Evolutionary conservation across 2,888 invertebrate species (phyloP).

Genomic region (Caenorhabditis plicata): DNA sequence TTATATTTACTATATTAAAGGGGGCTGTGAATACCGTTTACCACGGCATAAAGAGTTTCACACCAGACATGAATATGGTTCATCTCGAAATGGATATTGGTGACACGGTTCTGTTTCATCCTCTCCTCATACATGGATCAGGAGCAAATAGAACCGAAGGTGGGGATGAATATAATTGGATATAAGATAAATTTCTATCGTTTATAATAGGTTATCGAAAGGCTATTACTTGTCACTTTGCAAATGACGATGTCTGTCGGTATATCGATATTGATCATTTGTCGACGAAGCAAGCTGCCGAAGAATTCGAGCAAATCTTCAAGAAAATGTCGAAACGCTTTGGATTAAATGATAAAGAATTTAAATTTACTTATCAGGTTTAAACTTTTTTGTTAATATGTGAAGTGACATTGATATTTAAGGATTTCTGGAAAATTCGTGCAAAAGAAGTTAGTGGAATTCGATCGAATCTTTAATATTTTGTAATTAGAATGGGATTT

Average conservation of each 20-base stretch:
- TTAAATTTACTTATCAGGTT: too few species aligned
- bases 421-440: constrained; percentile 3
- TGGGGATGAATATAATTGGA: constrained; percentile 82
- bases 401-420: not conserved
- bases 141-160: too few species aligned
- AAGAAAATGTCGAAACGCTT: constrained; percentile 1
- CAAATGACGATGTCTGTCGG: constrained; percentile 72
- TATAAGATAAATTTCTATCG: constrained; percentile 72
- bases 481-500: not conserved
- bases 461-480: constrained; percentile 6
- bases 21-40: constrained; percentile 75
- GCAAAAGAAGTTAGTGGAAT: constrained; percentile 10
- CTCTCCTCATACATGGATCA: too few species aligned
- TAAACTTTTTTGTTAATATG: too few species aligned
- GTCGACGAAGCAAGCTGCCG: constrained; percentile 67
- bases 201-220: constrained; percentile 74
- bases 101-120: too few species aligned
- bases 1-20: too few species aligned
- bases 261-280: constrained; percentile 71
- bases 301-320: constrained; percentile 11
- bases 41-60: constrained; percentile 73
- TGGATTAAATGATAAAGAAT: too few species aligned
- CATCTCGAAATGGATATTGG: constrained; percentile 79
- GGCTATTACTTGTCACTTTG: constrained; percentile 82
- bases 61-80: constrained; percentile 68